phyloP scores from a whole-genome alignment of 2,797 vertebrate genomes.

The Brotula barbata region DNA sequence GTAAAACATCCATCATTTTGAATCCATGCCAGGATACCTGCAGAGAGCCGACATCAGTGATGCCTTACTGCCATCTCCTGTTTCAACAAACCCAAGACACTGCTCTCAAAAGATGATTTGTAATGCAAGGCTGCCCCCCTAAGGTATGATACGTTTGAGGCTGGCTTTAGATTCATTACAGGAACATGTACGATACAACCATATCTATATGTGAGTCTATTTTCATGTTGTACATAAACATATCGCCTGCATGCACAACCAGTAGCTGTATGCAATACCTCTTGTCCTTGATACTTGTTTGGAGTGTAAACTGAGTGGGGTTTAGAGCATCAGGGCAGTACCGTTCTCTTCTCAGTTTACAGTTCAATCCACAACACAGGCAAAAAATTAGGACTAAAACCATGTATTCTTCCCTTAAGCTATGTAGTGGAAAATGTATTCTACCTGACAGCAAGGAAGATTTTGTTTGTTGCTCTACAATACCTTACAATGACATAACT shows the following conservation, averaged over 20 bases:
- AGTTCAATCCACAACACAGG: too few relatives aligned
- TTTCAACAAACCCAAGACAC: conserved; percentile 36
- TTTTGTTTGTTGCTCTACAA: too few relatives aligned
- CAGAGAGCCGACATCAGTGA: conserved; percentile 40
- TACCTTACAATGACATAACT: too few relatives aligned
- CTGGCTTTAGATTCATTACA: too few relatives aligned
- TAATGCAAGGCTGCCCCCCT: conserved; percentile 59
- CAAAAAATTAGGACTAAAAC: too few relatives aligned
- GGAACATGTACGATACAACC: too few relatives aligned
- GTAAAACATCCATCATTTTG: conserved; percentile 75
- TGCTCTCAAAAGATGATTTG: conserved; percentile 22
- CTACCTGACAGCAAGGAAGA: too few relatives aligned
- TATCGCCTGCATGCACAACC: not conserved
- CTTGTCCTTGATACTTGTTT: conserved; percentile 1
- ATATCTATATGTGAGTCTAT: too few relatives aligned
- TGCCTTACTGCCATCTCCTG: conserved; percentile 60
- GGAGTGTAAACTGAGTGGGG: not conserved
- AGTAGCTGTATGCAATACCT: not conserved
- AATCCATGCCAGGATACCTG: conserved; percentile 59
- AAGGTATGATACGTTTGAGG: conserved; percentile 23
- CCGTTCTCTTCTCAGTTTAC: not conserved
- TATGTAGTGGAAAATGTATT: too few relatives aligned
- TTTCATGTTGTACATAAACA: too few relatives aligned
- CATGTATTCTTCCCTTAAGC: too few relatives aligned
- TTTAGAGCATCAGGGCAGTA: not conserved